Evolutionary conservation across 2,888 invertebrate genomes (phyloP), one percentile per base, ranked within the genome.

Genomic region (Hesperia comma): DNA sequence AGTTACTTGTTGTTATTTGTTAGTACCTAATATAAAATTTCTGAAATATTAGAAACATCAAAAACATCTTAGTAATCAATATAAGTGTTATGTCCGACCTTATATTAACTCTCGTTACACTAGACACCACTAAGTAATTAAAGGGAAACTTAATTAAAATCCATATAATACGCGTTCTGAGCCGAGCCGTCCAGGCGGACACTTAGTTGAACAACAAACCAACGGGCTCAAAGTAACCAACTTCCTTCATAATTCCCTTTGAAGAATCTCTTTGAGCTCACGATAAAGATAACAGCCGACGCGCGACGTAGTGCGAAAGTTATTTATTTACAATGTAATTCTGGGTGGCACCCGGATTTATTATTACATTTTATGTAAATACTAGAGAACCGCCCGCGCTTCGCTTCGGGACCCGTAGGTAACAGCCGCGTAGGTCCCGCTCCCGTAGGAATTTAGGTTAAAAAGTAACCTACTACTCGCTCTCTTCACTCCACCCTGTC

Each of bases 191-290:
- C 72, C 74, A 80, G 76, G 73, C 77, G 80, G 77, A 77, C 77
- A 77, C 70, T 73, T 74, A 73, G 82, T 85, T 83, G 73, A 77
- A 78, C 80, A 83, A 84, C 84, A 84, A 83, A 82, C 82, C 82
- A 78, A 80, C 83, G 77, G 82, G 81, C 81, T 84, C 81, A 77
- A 82, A 82, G 81, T 83, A 82, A 77, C 79, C 74, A 86, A 87
- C 83, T 85, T 84, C 81, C 80, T 83, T 79, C 85, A 85, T 86
- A 87, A 87, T 83, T 84, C 82, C 81, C 85, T 86, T 87, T 83
- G 81, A 84, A 84, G 82, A 72, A 71, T 72, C 77, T 71, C 76
- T 79, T 80, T 79, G 76, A 74, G 71, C 73, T 75, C 63, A 71
- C 71, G 73, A 73, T 75, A 75, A 79, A 76, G 77, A 77, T 70